Evolutionary conservation across 2,888 invertebrate genomes (phyloP).

Genomic region (Hirtodrosophila alboralis): DNA sequence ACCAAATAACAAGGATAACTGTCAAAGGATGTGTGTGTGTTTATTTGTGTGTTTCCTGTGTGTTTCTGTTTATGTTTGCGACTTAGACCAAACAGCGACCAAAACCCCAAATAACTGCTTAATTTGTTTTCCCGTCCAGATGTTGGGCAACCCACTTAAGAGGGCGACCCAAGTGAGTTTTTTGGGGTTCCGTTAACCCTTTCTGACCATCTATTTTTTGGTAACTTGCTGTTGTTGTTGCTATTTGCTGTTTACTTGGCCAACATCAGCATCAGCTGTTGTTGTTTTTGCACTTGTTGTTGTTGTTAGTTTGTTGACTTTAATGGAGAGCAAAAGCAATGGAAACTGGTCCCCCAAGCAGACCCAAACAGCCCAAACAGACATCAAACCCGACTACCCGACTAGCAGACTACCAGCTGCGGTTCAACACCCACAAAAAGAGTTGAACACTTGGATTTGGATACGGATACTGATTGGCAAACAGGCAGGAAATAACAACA

Average conservation of each 20-base stretch:
- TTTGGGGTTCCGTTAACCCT: slow-evolving; percentile 40
- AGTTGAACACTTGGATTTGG: slow-evolving; percentile 30
- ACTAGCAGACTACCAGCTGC: slow-evolving; percentile 52
- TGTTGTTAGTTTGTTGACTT: slow-evolving; percentile 75
- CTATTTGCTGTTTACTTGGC: slow-evolving; percentile 30
- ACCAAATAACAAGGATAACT: slow-evolving; percentile 32
- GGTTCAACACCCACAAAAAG: slow-evolving; percentile 56
- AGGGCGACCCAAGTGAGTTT: slow-evolving; percentile 22
- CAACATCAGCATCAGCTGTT: slow-evolving; percentile 38
- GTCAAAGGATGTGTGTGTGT: slow-evolving; percentile 20
- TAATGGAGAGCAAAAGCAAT: slow-evolving; percentile 20
- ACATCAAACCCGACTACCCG: slow-evolving; percentile 38
- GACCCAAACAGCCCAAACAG: slow-evolving; percentile 29
- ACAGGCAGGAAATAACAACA: not conserved
- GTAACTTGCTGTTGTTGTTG: slow-evolving; percentile 32
- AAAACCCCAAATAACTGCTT: slow-evolving; percentile 73
- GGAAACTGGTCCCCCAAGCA: slow-evolving; percentile 5
- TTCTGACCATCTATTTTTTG: slow-evolving; percentile 59
- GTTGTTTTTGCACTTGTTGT: slow-evolving; percentile 42
- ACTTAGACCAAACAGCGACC: slow-evolving; percentile 23
- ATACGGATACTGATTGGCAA: slow-evolving; percentile 7
- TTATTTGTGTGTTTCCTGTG: slow-evolving; percentile 7
- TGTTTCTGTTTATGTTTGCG: slow-evolving; percentile 10
- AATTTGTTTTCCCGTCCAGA: slow-evolving; percentile 66
- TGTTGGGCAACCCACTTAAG: slow-evolving; percentile 27